Base-by-base conservation (phyloP, 2,797 vertebrate species). In the Coregonus suidteri region DNA sequence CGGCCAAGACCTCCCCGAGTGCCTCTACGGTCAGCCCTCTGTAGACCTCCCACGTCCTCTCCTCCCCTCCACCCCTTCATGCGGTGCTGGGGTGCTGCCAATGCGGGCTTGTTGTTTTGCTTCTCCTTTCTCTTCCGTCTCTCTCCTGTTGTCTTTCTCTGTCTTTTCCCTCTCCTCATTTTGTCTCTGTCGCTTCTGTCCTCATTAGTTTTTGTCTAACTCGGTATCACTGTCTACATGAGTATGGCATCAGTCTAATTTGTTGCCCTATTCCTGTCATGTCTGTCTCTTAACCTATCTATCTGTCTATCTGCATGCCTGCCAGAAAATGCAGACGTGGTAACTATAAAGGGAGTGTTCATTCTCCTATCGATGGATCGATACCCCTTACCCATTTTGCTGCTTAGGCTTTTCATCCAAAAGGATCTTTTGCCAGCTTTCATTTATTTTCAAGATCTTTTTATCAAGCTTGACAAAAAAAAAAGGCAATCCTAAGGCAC, bases 11-110 rank as follows among this genome's bases (percentile, higher is more conserved):
- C 93, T 94, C 88, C 92, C 94, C 86, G 94, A 96, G 85, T 95
- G 89, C 93, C 93, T 96, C 90, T 95, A 96, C 93, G 95, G 95
- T 97, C 94, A 96, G 94, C 93, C 82, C 88, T 82, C 80, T 79
- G 75, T 64, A 70, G 41, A 78, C 79, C 70, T 85, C 67, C 53
- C 75, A 30, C 75, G 71, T 76, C 67, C 75, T 82, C 69, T 25
- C 25, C 25, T 25, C 51, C 20, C 18, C 11, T 70, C 31, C 9
- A 6, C 53, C 62, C 37, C 82, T 72, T 35, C 51, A 68, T 62
- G 68, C 72, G 47, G 51, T 7, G 59, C 59, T 62, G 75, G 76
- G 51, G 71, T 11, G 66, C 72, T 77, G 71, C 71, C 31, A 31
- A 4, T 76, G 75, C 70, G 66, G 67, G 16, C 65, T 59, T 85